Evolutionary conservation across 1,140 invertebrate genomes (phyloP).

Genomic region (Triops longicaudatus): DNA sequence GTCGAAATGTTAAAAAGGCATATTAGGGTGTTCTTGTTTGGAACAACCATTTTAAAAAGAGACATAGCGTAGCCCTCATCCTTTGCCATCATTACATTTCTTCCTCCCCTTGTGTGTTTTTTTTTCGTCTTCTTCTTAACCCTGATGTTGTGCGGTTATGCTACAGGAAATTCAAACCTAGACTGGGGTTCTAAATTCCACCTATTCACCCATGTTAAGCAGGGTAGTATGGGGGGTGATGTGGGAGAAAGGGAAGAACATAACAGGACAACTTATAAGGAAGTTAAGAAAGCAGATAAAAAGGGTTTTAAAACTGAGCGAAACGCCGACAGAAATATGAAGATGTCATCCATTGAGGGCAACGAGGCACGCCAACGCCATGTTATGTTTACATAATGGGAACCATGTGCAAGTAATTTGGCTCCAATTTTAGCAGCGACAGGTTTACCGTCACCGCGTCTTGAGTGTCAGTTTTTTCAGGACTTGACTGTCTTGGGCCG

Average conservation of each 20-base stretch:
- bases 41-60: not conserved
- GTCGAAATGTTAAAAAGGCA: not conserved
- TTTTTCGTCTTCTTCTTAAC: not conserved
- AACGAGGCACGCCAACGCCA: slow-evolving; percentile 13
- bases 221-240: not conserved
- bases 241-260: not conserved
- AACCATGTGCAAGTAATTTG: slow-evolving; percentile 4
- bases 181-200: slow-evolving; percentile 2
- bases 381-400: slow-evolving; percentile 12
- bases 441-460: not conserved
- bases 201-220: not conserved
- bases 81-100: slow-evolving; percentile 5
- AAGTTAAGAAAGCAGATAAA: not conserved
- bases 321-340: slow-evolving; percentile 1
- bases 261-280: not conserved
- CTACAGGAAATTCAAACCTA: slow-evolving; percentile 11
- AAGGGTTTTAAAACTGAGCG: not conserved
- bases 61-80: not conserved
- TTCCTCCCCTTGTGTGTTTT: not conserved
- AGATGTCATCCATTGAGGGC: slow-evolving; percentile 4
- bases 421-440: not conserved
- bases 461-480: not conserved
- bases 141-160: not conserved
- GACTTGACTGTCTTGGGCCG: not conserved
- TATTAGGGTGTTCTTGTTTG: not conserved